Evolutionary conservation across 2,797 vertebrate species (phyloP).

Genomic region (Gallirallus australis): DNA sequence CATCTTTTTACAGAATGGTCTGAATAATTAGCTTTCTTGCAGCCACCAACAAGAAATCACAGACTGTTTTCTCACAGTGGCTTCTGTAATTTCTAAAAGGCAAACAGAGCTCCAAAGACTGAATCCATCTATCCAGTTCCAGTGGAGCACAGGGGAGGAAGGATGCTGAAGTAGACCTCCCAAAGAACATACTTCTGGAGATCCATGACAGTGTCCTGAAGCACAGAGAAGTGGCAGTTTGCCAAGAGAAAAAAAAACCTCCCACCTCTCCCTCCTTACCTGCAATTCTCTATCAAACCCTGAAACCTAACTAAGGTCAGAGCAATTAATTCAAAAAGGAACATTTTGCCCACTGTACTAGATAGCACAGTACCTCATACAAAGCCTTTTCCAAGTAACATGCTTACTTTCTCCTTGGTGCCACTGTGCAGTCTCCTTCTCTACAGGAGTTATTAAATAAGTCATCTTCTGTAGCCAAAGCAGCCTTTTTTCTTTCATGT

Average conservation of each 20-base stretch:
- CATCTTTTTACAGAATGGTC: slow-evolving; percentile 42
- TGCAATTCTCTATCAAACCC: neutral
- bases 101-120: neutral
- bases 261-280: neutral
- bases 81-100: neutral
- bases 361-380: neutral
- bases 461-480: neutral
- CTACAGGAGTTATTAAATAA: neutral
- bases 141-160: neutral
- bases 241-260: neutral
- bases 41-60: neutral
- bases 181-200: neutral
- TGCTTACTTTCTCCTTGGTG: neutral
- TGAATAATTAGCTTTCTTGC: slow-evolving; percentile 41
- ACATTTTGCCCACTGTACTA: neutral
- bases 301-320: neutral
- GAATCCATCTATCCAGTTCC: neutral
- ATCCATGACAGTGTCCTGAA: neutral
- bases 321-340: neutral
- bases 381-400: slow-evolving; percentile 14
- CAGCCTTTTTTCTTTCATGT: neutral
- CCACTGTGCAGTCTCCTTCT: neutral
- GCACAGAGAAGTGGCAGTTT: neutral
- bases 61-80: neutral
- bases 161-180: neutral